Conservation (phyloP, 2,113 vertebrate species). For the Hydrochoerus hydrochaeris region DNA sequence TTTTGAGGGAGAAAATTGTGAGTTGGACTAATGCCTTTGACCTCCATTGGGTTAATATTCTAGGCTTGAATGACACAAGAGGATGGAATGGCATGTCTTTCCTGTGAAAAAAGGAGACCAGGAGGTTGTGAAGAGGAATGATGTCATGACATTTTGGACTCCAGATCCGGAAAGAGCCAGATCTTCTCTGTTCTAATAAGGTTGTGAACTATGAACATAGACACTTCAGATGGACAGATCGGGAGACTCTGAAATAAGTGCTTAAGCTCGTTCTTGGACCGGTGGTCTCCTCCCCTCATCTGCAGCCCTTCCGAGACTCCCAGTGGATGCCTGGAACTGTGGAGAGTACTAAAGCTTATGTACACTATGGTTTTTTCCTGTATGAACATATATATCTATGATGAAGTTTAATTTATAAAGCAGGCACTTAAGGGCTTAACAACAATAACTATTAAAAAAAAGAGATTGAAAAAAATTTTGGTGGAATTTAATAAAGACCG, state of each 20-base stretch:
- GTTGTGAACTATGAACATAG: not conserved
- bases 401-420: not conserved
- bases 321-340: not conserved
- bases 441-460: not conserved
- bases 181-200: not conserved
- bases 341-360: not conserved
- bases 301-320: not conserved
- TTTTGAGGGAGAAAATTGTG: constrained; percentile 47
- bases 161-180: constrained; percentile 6
- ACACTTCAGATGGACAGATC: not conserved
- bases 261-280: not conserved
- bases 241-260: not conserved
- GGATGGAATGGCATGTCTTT: not conserved
- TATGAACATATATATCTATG: not conserved
- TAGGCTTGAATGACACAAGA: not conserved
- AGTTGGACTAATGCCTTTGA: constrained; percentile 13
- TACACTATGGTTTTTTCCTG: not conserved
- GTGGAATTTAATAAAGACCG: not conserved
- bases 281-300: not conserved
- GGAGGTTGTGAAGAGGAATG: not conserved
- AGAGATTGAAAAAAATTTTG: not conserved
- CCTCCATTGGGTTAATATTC: not conserved
- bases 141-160: not conserved
- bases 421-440: not conserved
- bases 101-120: not conserved